Base-by-base conservation (phyloP, 2,888 invertebrate species). In the Augochlorella aurata region DNA sequence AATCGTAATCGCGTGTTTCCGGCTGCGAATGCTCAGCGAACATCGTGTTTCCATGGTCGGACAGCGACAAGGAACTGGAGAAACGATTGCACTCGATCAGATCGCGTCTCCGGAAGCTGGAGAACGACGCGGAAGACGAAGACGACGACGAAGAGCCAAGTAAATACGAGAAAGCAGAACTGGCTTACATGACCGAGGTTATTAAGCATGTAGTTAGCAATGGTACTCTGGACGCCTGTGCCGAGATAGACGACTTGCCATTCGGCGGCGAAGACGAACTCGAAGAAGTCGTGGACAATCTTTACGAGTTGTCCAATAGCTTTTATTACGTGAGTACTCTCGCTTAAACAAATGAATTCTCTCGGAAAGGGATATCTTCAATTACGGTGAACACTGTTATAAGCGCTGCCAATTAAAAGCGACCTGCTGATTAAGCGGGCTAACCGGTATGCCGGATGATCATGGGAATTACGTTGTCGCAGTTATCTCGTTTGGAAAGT, bases 41-140 rank as follows among this genome's bases (percentile, higher is more conserved):
- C 44, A 5, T 38, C 2, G 21, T 7, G 14, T 52, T 16, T 70
- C 7, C 21, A 12, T 74, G 16, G n/a, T 38, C 38, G 24, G 0
- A 66, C 86, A 94, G 94, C 66, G 93, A 95, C 74, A 92, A 90
- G 72, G 90, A 93, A 63, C 90, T 91, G 75, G 90, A 94, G 70
- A 93, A 93, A 72, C 89, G 93, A 16, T 74, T 94, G 70, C 93
- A 92, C 0, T 92, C 91, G 75, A 89, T 93, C n/a, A 92, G 92
- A 83, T 83, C 80, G 21, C 90, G 90, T 44, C 92, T 92, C 84
- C 91, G 93, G 65, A 87, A 85, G 29, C 24, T 84, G n/a, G 91
- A 93, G 12, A 91, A 92, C 5, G 90, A 89, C n/a, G 88, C 89
- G 1, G 91, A 90, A 1, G 87, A 86, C 0, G 88, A 89, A 14